These are phyloP conservation scores for Drosophila peninsularis DNA, from an alignment of 2,888 invertebrate genomes.

Conservation along the genomic window DNA sequence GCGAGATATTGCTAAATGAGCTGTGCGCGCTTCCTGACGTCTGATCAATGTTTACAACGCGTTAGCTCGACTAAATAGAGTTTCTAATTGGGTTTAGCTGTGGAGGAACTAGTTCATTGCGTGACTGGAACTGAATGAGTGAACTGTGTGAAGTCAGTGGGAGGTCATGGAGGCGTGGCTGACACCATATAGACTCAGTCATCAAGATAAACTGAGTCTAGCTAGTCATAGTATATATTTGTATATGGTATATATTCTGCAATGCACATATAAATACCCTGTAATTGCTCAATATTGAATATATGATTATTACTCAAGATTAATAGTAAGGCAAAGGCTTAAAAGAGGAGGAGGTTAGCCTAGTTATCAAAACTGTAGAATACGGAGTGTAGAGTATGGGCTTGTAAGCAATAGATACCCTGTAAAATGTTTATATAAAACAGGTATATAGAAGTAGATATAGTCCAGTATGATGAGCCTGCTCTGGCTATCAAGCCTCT, in stretches of 20 bases:
- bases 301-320: not conserved
- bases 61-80: not conserved
- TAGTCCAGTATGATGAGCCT: too few species aligned
- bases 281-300: not conserved
- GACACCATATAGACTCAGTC: too few species aligned
- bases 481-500: too few species aligned
- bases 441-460: too few species aligned
- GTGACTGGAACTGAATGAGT: not conserved
- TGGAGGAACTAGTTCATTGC: not conserved
- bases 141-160: not conserved
- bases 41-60: conserved; percentile 21
- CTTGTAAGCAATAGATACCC: too few species aligned
- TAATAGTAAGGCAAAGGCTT: not conserved
- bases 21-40: conserved; percentile 2
- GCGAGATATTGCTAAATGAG: conserved; percentile 41
- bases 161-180: too few species aligned
- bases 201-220: too few species aligned
- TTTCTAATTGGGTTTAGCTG: not conserved
- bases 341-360: not conserved
- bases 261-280: not conserved
- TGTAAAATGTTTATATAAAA: too few species aligned
- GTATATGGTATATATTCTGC: too few species aligned
- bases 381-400: too few species aligned
- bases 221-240: not conserved
- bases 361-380: not conserved